Base-by-base conservation (phyloP, 2,888 invertebrate species). In the Epicampocera succincta region DNA sequence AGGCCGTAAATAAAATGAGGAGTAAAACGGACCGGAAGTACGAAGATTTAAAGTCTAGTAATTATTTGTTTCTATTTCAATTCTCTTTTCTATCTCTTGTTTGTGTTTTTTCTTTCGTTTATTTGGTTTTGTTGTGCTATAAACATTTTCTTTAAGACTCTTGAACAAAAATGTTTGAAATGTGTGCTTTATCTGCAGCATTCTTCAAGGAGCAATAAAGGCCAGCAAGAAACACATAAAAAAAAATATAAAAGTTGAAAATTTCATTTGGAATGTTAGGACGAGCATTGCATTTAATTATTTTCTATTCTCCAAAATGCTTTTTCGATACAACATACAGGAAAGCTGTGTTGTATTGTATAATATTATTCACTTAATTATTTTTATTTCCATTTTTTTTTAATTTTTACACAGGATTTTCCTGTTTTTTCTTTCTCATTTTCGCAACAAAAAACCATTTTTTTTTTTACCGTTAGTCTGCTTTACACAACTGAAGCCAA, bases 241-340 rank as follows among this genome's bases (percentile, higher is more conserved):
- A 12, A 13, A 12, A n/a, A 38, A 44, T 52, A 54, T 52, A 12
- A 56, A 40, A 73, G 21, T 52, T 65, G 38, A 61, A 79, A 73
- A 68, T 46, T 46, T 66, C 25, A 74, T 69, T 58, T 38, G 56
- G 50, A 80, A 73, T 77, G 73, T 63, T 73, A 15, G 63, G 56
- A 48, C 63, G 61, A 76, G 17, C 42, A 60, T 72, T 82, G 73
- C 81, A 82, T 82, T 82, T 82, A 77, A 82, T 82, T 82, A 77
- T 73, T 82, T 72, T 69, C 73, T 46, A 60, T 82, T 58, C 69
- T 69, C 33, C 25, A 38, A 58, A 73, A 29, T 81, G 44, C 44
- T 74, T 52, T 52, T 58, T 4, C 68, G n/a, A 52, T 38, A 65
- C 38, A 40, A 72, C 50, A 63, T 65, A 44, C 52, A 73, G 50